Evolutionary conservation across 2,797 vertebrate genomes (phyloP), one percentile per base, ranked within the genome.

Genomic region (Siniperca scherzeri): DNA sequence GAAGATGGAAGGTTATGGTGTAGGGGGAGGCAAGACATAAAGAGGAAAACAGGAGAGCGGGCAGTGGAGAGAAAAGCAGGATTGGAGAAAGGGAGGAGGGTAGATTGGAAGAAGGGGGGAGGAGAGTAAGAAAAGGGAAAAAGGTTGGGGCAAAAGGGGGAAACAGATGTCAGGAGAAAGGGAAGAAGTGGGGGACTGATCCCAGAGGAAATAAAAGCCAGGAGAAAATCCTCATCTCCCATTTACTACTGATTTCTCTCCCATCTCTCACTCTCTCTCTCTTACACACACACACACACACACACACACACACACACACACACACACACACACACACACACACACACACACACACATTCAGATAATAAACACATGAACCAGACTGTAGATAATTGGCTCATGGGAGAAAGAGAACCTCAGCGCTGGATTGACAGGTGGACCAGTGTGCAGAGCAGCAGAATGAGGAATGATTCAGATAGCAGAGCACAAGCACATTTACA

Each of bases 351-450:
- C 65, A 9, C 40, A 74, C 66, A 72, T n/a, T 56, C 56, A 75
- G 65, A 89, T 85, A 86, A 87, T 81, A 91, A 87, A 83, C 75
- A 84, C 70, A 80, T 81, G 75, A 88, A 89, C 74, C 74, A 81
- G 84, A 73, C 59, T 91, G 82, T 80, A 85, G 87, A 89, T 88
- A 87, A 86, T 82, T 86, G 61, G 62, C 78, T 87, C 77, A 59
- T 65, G 80, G 81, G 81, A 73, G 53, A 76, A 64, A 61, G 17
- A 80, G 70, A 79, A 46, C 10, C 56, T 71, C 48, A 14, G 73
- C 0, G 27, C 27, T 57, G 56, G 81, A 88, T 74, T 87, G 88
- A 85, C 80, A 87, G 68, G 71, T 70, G 74, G 74, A 79, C 80
- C 30, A 61, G 27, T 75, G 78, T 68, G 76, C 44, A 46, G 66